Percentiles rank a stretch among this genome's conserved stretches.
Conservation (phyloP, 1,140 invertebrate species). For the Onthophagus taurus region DNA sequence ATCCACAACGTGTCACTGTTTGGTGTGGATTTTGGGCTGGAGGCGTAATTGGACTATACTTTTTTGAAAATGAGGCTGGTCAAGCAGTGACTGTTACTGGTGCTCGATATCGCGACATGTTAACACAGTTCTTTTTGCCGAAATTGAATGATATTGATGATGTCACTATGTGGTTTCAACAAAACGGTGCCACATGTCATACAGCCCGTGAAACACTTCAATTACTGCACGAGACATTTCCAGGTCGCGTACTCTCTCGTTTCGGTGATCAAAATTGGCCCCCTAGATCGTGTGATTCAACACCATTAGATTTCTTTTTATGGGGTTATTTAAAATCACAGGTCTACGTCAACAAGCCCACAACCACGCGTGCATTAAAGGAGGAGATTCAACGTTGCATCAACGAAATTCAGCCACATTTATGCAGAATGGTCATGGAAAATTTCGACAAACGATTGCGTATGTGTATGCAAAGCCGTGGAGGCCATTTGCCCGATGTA, state of each 20-base stretch:
- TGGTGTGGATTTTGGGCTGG: too few relatives aligned
- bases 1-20: conserved; percentile 20
- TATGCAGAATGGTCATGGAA: conserved; percentile 17
- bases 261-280: too few relatives aligned
- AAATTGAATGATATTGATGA: conserved; percentile 19
- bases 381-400: conserved; percentile 22
- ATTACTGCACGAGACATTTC: conserved; percentile 24
- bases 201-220: conserved; percentile 23
- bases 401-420: conserved; percentile 24
- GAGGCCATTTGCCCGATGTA: too few relatives aligned
- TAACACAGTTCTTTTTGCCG: conserved; percentile 18
- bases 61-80: conserved; percentile 16
- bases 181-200: conserved; percentile 22
- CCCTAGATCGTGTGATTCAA: conserved; percentile 23
- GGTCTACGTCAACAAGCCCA: conserved; percentile 22
- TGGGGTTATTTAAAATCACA: conserved; percentile 20
- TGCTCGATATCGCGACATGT: conserved; percentile 19
- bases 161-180: conserved; percentile 25
- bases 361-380: conserved; percentile 19
- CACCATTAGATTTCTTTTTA: conserved; percentile 20
- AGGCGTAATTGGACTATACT: too few relatives aligned
- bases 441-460: conserved; percentile 7
- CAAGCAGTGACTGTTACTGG: conserved; percentile 35
- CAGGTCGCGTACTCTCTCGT: conserved; percentile 21
- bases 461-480: neutral